Evolutionary conservation across 2,113 vertebrate species (phyloP).

Genomic region (Antigone vipio): DNA sequence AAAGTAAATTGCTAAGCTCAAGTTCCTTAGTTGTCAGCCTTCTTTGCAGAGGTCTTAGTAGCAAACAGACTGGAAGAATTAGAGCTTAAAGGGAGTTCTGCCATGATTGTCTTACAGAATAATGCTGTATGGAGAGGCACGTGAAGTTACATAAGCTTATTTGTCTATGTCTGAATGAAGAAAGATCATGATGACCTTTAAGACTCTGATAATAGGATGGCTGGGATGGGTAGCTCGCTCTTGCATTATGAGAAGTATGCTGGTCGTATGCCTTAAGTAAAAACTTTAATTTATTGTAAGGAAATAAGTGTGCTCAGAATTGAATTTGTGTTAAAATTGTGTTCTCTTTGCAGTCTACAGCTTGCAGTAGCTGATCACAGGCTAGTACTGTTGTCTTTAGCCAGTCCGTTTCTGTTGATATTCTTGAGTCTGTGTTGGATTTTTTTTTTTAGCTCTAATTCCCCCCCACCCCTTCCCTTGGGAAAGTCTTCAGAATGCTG

Average conservation of each 20-base stretch:
- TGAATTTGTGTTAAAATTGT: not conserved
- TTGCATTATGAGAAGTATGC: not conserved
- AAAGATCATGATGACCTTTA: not conserved
- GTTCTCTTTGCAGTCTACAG: not conserved
- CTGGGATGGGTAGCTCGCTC: not conserved
- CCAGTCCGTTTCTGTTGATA: not conserved
- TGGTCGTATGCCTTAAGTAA: not conserved
- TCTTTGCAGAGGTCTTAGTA: not conserved
- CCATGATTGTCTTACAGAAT: not conserved
- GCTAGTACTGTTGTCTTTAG: not conserved
- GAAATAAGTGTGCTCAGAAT: not conserved
- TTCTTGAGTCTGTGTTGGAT: not conserved
- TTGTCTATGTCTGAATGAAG: not conserved
- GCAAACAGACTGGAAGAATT: not conserved
- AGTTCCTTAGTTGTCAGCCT: not conserved
- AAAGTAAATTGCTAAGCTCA: not conserved
- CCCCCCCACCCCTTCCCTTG: accelerated
- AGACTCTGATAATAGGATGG: not conserved
- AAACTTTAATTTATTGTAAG: not conserved
- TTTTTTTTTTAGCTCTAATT: not conserved
- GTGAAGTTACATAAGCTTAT: not conserved
- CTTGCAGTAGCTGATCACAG: not conserved
- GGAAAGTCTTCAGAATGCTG: not conserved
- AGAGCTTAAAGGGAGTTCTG: not conserved
- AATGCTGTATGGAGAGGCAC: not conserved